Evolutionary conservation across 2,888 invertebrate species (phyloP), one percentile per base, ranked within the genome.

Genomic region (Ornithoptera priamus): DNA sequence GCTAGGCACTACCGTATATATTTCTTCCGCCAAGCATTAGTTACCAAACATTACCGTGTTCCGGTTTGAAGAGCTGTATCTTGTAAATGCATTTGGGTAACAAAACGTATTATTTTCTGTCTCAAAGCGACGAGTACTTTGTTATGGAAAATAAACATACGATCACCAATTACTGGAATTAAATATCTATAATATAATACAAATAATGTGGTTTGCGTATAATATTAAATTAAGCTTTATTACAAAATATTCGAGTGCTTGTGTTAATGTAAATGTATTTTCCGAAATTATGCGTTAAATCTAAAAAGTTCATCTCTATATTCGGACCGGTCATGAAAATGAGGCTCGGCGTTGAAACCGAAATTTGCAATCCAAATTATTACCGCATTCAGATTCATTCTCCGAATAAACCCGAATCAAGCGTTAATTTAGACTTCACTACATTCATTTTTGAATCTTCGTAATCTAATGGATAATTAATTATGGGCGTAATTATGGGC

Each of bases 331-430:
- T 65, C 67, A 68, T 65, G 67, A 71, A 71, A 71, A 71, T 71
- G 64, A 61, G 57, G 36, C 64, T 50, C 53, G 30, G 57, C 57
- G 67, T 56, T 71, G 56, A 70, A 67, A 70, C 67, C 46, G 30
- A 65, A 67, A 71, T 71, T 71, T 71, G 65, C 70, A 71, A 71
- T 62, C 70, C 67, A 71, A 71, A 71, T 71, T 71, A 71, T 71
- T 71, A 65, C 63, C 67, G 30, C 70, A 71, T 71, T 67, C 70
- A 62, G 70, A 71, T 71, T 67, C 57, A 65, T 71, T 67, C 61
- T 50, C 42, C 15, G 64, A 50, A 67, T 67, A 71, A 67, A 64
- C 46, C 57, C 18, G 50, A 71, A 71, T 71, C 65, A 65, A 71
- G 67, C 64, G 36, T 65, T 71, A 63, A 67, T 67, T 71, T 67